Conservation (phyloP, 2,888 invertebrate species). For the Sminthurinus aureus region DNA sequence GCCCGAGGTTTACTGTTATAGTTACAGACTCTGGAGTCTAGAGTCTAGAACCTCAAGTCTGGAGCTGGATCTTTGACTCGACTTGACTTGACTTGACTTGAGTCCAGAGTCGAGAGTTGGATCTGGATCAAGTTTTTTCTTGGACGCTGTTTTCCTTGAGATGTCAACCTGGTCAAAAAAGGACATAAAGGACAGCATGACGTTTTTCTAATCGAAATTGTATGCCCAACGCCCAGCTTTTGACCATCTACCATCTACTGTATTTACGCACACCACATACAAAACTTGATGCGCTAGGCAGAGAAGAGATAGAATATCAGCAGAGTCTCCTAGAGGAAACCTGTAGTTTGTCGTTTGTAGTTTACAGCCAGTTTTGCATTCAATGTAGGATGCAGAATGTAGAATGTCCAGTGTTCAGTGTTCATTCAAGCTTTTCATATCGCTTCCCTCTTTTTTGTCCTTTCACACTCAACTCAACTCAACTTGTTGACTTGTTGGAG, state of each 20-base stretch:
- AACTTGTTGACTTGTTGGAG: constrained; percentile 11
- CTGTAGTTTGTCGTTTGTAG: too few species aligned
- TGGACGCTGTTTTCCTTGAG: neutral
- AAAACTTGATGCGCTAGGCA: too few species aligned
- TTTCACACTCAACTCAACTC: constrained; percentile 19
- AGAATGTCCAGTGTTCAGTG: neutral
- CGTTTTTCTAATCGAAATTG: constrained; percentile 42
- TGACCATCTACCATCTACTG: too few species aligned
- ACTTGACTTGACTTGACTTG: neutral
- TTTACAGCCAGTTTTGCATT: neutral
- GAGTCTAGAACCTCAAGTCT: neutral
- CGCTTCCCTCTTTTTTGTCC: neutral
- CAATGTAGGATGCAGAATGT: neutral
- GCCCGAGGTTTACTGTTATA: neutral
- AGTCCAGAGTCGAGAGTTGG: neutral
- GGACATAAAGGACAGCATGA: constrained; percentile 15
- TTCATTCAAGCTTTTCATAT: neutral
- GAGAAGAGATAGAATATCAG: too few species aligned
- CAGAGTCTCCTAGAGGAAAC: too few species aligned
- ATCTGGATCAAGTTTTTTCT: constrained; percentile 10
- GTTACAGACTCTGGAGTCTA: too few species aligned
- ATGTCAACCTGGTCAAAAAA: constrained; percentile 32
- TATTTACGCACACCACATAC: neutral
- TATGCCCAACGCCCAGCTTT: constrained; percentile 22
- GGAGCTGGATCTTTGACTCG: neutral